Evolutionary conservation across 1,140 invertebrate species (phyloP), one percentile per base, ranked within the genome.

Genomic region (Phthorimaea operculella): DNA sequence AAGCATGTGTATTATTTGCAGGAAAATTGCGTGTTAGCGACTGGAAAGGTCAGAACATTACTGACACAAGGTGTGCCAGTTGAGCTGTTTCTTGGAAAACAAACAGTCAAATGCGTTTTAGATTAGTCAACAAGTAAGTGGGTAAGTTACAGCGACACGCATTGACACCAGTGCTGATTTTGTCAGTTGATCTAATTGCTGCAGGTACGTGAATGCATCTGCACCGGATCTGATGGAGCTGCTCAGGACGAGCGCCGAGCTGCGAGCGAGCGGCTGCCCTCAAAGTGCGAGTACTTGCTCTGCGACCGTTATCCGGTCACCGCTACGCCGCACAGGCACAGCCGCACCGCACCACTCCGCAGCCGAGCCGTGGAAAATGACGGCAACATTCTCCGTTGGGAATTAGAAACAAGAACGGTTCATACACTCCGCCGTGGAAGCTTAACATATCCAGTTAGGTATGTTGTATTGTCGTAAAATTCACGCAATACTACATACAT

Each of bases 271-370:
- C 60, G 52, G 59, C 55, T 65, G 74, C 73, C 72, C 72, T 73
- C 66, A 51, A 58, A 69, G 66, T 64, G 60, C 64, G 68, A 65
- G 74, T 74, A 74, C 68, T 42, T 42, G 39, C 62, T 66, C 57
- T 50, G 60, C 61, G 72, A 76, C 79, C 79, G 79, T 82, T 82
- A 82, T 65, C 62, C 72, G 75, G 76, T 76, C 75, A 75, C 74
- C 76, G 76, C 76, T 76, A 76, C 64, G 63, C 64, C 62, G 54
- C 52, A 52, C 21, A 28, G 21, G 21, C 21, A 28, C 21, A 28
- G n/a, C 21, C 21, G 6, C 21, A 28, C 21, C 6, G 6, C 21
- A 28, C 21, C 6, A 28, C 21, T 28, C 54, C 65, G 57, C 65
- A 63, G 62, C 62, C 54, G 48, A 56, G 60, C 57, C 60, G 54